A percentile compares a stretch with the other conserved stretches of the same genome.
phyloP scores from a whole-genome alignment of 2,113 vertebrate genomes.

The Tichodroma muraria region DNA sequence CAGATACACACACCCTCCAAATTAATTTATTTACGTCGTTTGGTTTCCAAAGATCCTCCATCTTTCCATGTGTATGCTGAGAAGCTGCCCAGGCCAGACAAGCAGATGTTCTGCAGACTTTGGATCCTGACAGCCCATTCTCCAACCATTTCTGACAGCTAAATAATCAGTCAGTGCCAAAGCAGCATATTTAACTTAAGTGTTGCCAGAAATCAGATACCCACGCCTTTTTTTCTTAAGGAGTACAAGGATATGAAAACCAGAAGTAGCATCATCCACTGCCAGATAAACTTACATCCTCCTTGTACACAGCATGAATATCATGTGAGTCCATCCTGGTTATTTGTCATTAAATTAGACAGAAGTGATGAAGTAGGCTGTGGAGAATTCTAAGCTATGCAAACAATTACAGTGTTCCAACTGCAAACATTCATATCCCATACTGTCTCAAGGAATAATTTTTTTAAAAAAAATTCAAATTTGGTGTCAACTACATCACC shows the following conservation, averaged over 20 bases:
- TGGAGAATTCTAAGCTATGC: background rate
- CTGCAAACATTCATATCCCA: background rate
- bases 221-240: background rate
- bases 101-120: conserved; percentile 45
- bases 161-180: conserved; percentile 7
- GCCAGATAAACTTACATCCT: background rate
- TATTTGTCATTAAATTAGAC: conserved; percentile 5
- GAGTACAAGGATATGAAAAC: background rate
- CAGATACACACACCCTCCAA: background rate
- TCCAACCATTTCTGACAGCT: background rate
- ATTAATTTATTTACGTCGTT: background rate
- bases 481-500: background rate
- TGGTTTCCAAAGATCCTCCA: conserved; percentile 11
- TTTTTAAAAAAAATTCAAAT: background rate
- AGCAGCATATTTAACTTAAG: background rate
- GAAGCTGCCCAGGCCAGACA: background rate
- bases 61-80: background rate
- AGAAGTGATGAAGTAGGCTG: background rate
- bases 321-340: background rate
- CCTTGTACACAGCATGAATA: background rate
- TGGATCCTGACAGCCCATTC: background rate
- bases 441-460: background rate
- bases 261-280: background rate
- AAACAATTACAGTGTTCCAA: background rate
- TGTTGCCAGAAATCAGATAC: conserved; percentile 17